phyloP scores from a whole-genome alignment of 1,140 invertebrate genomes.

The Drosophila pseudoobscura region DNA sequence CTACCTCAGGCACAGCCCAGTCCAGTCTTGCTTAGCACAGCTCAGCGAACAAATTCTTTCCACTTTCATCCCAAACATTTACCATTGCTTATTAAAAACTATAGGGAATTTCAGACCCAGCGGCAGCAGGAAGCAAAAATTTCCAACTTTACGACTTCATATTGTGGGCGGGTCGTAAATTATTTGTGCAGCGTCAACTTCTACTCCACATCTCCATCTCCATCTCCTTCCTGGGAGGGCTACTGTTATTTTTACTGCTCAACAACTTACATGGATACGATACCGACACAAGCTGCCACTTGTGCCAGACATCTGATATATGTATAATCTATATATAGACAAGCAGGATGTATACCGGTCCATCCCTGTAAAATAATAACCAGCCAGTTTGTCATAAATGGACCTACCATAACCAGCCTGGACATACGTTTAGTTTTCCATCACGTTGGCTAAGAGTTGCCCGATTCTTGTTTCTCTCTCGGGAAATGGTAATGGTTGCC shows the following conservation, averaged over 20 bases:
- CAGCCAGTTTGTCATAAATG: slow-evolving; percentile 75
- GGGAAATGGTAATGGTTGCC: too few relatives aligned
- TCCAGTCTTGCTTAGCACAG: slow-evolving; percentile 11
- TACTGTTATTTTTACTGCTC: slow-evolving; percentile 71
- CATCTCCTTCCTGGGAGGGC: slow-evolving; percentile 11
- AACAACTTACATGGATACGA: slow-evolving; percentile 25
- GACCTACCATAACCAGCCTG: slow-evolving; percentile 39
- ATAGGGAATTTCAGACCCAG: slow-evolving; percentile 63
- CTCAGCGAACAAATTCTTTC: slow-evolving; percentile 50
- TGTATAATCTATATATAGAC: slow-evolving; percentile 11
- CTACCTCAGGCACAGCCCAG: not conserved
- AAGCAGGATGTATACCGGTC: slow-evolving; percentile 59
- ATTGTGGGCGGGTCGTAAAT: slow-evolving; percentile 79
- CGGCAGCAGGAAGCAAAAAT: slow-evolving; percentile 75
- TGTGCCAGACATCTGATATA: slow-evolving; percentile 60
- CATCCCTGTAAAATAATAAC: slow-evolving; percentile 63
- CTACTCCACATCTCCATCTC: slow-evolving; percentile 25
- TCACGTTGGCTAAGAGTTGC: slow-evolving; percentile 37
- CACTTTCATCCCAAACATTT: slow-evolving; percentile 45
- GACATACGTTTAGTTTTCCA: slow-evolving; percentile 27
- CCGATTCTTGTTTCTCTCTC: slow-evolving; percentile 25
- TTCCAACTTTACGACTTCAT: slow-evolving; percentile 80
- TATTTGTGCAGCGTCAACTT: slow-evolving; percentile 73
- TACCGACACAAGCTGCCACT: slow-evolving; percentile 59
- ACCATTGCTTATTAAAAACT: slow-evolving; percentile 79